Evolutionary conservation across 1,140 invertebrate genomes (phyloP), one percentile per base, ranked within the genome.

Genomic region (Leptinotarsa defecta): DNA sequence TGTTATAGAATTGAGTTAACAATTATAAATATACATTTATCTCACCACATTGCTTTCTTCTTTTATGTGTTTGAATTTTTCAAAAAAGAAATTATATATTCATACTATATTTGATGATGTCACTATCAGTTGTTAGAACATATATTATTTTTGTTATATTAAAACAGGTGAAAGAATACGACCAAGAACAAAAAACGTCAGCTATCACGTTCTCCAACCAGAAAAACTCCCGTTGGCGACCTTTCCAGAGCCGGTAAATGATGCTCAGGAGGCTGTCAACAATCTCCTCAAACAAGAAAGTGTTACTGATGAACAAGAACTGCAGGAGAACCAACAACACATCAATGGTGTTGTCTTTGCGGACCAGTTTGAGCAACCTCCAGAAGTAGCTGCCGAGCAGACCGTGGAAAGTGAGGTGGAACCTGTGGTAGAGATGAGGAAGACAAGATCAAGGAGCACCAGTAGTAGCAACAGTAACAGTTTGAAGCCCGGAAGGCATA

Each of bases 131-230:
- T 62, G 57, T 34, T 34, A 34, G 34, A 34, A 34, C 34, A 11
- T 15, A 62, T 6, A 62, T 62, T 62, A n/a, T 62, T 62, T 62
- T 11, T 62, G 17, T 62, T 20, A 20, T 19, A 48, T 52, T 48
- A 48, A 19, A 74, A 27, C 62, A 77, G 77, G 76, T 15, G 89
- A 88, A 74, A 82, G 89, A 70, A 89, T 89, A 69, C 82, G 90
- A 68, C 89, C 90, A 11, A 83, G 89, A 61, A 91, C 90, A 1
- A 91, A 91, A 80, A 91, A 91, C 73, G 90, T 91, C 0, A 89
- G 87, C 77, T 91, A 90, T 82, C 90, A 90, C 73, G 85, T 90
- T n/a, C 86, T 85, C 13, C 81, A 83, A 24, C 73, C 80, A 2
- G 84, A 85, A 61, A 86, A 86, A 75, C 73, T 80, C 13, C 84